Evolutionary conservation across 2,113 vertebrate genomes (phyloP), one percentile per base, ranked within the genome.

Genomic region (Coregonus clupeaformis): DNA sequence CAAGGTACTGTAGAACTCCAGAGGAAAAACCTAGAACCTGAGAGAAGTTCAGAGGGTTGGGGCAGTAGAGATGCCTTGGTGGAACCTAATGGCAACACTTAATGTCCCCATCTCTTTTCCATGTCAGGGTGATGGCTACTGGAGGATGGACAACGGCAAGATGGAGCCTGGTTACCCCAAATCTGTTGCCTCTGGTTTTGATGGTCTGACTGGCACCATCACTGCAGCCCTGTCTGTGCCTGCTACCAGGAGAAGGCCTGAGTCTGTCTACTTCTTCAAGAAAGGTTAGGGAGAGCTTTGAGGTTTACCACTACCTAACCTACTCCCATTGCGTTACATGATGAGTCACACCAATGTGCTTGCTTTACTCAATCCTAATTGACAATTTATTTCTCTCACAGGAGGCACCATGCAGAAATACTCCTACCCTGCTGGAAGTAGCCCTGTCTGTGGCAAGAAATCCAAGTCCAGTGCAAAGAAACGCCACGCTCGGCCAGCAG

Each of bases 221-320:
- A 85, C 84, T 12, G 93, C 92, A 62, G 92, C 92, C 6, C 92
- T 96, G 20, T 90, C 95, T 0, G 84, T 95, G 70, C 92, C 94
- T 75, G 92, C 86, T 73, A 84, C 90, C 69, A 89, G 86, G 27
- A 91, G 1, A 69, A 93, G 91, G 78, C 94, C 94, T 0, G 95
- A 96, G 86, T 90, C 93, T 0, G 92, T 95, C 14, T 94, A 95
- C 80, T 96, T 96, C 82, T 95, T 96, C 83, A 42, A 42, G 95
- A 95, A 89, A 93, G 94, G 94, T 95, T 32, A 73, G 65, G 20
- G 30, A 20, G 20, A 32, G 30, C 3, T 42, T 12, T 27, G 25
- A 66, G 9, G 6, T 9, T 62, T 7, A 62, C 1, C n/a, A 22
- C 59, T 9, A 25, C 20, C 59, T 24, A 62, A 62, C 1, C 20